Evolutionary conservation across 2,113 vertebrate genomes (phyloP).

Genomic region (Thunnus thynnus): DNA sequence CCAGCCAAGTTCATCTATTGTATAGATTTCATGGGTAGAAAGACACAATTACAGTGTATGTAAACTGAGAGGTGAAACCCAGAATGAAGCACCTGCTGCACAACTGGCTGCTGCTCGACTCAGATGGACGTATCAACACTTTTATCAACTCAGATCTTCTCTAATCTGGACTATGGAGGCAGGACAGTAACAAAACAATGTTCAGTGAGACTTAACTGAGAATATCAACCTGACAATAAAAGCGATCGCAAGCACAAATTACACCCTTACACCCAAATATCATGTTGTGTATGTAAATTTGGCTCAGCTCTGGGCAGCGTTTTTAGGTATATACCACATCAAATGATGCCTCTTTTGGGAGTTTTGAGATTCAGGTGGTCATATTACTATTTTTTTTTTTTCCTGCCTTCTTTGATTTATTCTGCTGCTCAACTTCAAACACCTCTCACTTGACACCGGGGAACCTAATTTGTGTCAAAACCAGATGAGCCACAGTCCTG

Average conservation of each 20-base stretch:
- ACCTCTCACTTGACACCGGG: neutral
- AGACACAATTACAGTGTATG: neutral
- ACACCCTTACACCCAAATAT: no score
- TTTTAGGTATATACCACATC: neutral
- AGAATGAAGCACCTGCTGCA: no score
- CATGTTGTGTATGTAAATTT: neutral
- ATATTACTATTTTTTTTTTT: no score
- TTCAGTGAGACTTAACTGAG: no score
- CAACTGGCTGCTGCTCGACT: no score
- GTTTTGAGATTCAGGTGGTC: neutral
- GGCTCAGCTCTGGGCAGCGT: neutral
- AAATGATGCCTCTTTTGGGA: neutral
- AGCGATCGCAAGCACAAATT: no score
- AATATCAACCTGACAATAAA: no score
- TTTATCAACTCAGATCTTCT: no score
- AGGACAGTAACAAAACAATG: no score
- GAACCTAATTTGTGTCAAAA: conserved; percentile 1
- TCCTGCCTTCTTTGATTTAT: neutral
- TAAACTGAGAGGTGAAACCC: no score
- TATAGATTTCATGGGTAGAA: conserved; percentile 1
- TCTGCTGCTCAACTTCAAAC: neutral
- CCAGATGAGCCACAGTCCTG: neutral
- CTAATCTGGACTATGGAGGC: no score
- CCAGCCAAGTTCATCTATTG: neutral
- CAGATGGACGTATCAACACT: no score